Percentiles rank a stretch among this genome's conserved stretches.
Conservation (phyloP, 1,140 invertebrate genomes). For the Papilio xuthus region DNA sequence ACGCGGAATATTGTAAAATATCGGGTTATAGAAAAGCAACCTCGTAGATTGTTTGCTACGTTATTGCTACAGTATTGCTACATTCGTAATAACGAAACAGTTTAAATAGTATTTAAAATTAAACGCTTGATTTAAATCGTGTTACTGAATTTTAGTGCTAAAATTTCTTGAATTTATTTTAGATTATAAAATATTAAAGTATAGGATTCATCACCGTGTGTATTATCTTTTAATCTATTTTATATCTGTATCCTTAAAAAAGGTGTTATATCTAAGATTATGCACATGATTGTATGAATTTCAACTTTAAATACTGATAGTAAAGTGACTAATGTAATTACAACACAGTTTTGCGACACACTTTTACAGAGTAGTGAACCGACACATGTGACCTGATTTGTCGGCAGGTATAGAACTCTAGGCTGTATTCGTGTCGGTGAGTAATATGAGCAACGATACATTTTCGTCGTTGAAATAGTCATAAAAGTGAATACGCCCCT, state of each 20-base stretch:
- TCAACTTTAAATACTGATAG: not conserved
- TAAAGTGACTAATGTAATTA: not conserved
- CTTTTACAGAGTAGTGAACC: not conserved
- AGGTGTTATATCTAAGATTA: too few relatives aligned
- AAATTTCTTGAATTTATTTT: too few relatives aligned
- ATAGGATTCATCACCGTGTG: too few relatives aligned
- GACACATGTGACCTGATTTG: conserved; percentile 12
- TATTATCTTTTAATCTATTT: too few relatives aligned
- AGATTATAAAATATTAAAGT: too few relatives aligned
- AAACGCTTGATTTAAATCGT: too few relatives aligned
- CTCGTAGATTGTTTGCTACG: not conserved
- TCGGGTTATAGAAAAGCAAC: not conserved
- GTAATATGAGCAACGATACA: conserved; percentile 18
- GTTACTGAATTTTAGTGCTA: too few relatives aligned
- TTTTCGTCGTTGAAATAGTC: conserved; percentile 31
- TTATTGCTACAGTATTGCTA: not conserved
- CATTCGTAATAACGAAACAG: not conserved
- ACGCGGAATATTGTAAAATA: not conserved
- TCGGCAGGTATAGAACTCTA: conserved; percentile 8
- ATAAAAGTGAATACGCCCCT: conserved; percentile 15
- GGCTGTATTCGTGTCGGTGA: conserved; percentile 3
- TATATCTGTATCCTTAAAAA: too few relatives aligned
- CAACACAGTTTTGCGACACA: not conserved
- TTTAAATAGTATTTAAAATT: not conserved
- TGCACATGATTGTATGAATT: too few relatives aligned